Conservation (phyloP, 1,140 invertebrate genomes). For the Calosoma granatense region DNA sequence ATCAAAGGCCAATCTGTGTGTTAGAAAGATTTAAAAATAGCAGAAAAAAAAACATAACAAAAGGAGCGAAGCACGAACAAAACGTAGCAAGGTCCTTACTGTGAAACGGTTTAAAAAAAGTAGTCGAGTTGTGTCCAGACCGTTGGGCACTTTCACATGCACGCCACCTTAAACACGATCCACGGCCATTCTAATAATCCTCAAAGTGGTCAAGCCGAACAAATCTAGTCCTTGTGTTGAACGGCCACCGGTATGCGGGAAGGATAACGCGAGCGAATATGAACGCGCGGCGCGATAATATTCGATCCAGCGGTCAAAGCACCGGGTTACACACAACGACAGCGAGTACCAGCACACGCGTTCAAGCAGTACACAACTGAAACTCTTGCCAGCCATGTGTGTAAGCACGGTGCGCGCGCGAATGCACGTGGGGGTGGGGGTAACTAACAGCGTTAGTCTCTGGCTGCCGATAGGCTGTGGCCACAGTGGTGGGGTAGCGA, state of each 20-base stretch:
- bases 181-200: background rate
- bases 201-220: slow-evolving; percentile 1
- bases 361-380: background rate
- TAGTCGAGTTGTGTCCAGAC: too few species aligned
- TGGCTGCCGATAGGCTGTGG: too few species aligned
- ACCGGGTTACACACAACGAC: background rate
- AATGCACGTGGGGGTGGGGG: background rate
- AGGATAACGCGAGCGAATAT: background rate
- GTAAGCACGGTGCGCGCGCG: background rate
- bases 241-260: background rate
- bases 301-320: slow-evolving; percentile 1
- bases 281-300: background rate
- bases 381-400: background rate
- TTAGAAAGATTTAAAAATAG: too few species aligned
- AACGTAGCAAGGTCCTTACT: too few species aligned
- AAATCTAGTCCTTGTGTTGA: background rate
- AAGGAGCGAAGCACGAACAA: too few species aligned
- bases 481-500: too few species aligned
- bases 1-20: too few species aligned
- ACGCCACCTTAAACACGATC: background rate
- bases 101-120: too few species aligned
- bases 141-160: slow-evolving; percentile 2
- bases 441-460: too few species aligned
- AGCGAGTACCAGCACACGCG: background rate
- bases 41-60: too few species aligned